A percentile compares a stretch with the other conserved stretches of the same genome.
Evolutionary conservation across 2,888 invertebrate species (phyloP).

Genomic region (Muschampia plurimacula): DNA sequence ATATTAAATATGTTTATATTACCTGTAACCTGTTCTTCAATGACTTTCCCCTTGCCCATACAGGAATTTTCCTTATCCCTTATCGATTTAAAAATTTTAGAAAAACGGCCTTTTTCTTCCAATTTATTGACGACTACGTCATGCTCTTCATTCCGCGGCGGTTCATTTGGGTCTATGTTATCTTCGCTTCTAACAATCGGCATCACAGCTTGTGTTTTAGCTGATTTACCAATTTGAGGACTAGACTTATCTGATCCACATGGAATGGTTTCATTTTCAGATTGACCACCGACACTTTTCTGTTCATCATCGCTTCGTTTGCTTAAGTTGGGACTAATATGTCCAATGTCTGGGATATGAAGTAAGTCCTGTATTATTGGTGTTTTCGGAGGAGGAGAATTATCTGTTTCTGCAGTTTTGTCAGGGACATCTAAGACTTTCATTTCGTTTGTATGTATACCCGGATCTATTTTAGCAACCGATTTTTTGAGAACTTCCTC

Average conservation of each 20-base stretch:
- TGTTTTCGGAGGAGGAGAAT: slow-evolving; percentile 77
- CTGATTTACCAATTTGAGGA: slow-evolving; percentile 70
- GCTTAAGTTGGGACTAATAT: slow-evolving; percentile 74
- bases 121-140: slow-evolving; percentile 73
- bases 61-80: slow-evolving; percentile 79
- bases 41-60: slow-evolving; percentile 81
- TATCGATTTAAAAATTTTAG: slow-evolving; percentile 74
- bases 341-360: slow-evolving; percentile 72
- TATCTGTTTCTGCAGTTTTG: slow-evolving; percentile 64
- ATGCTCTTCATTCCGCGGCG: slow-evolving; percentile 60
- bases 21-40: slow-evolving; percentile 77
- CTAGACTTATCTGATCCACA: slow-evolving; percentile 82
- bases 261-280: slow-evolving; percentile 81
- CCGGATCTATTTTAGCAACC: slow-evolving; percentile 59
- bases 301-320: slow-evolving; percentile 78
- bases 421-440: slow-evolving; percentile 69
- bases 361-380: slow-evolving; percentile 75
- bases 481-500: slow-evolving; percentile 73
- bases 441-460: slow-evolving; percentile 59
- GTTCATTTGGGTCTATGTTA: slow-evolving; percentile 63
- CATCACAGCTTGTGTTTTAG: slow-evolving; percentile 81
- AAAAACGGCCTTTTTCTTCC: slow-evolving; percentile 74
- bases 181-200: slow-evolving; percentile 80
- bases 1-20: background rate
- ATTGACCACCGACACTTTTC: slow-evolving; percentile 76